Percentiles rank a stretch among this genome's conserved stretches.
These are phyloP conservation scores for Centrocercus urophasianus DNA, from an alignment of 2,113 vertebrate species.

Conservation along the genomic window DNA sequence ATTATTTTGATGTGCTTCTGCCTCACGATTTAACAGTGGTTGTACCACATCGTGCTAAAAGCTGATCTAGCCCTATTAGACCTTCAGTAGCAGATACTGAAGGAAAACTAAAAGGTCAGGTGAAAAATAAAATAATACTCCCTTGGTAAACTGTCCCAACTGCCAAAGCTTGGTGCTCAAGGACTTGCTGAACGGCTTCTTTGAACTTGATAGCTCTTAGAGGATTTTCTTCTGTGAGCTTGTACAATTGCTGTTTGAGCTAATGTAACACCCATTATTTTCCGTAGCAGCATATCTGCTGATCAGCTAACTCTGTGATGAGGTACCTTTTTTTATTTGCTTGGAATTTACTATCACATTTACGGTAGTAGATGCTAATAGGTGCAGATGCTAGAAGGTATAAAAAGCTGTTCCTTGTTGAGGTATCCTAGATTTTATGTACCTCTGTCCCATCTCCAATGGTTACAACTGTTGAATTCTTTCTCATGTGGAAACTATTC, in stretches of 20 bases:
- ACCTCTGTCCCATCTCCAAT: background rate
- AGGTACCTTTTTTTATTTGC: background rate
- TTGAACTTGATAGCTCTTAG: background rate
- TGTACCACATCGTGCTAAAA: background rate
- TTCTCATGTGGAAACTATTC: background rate
- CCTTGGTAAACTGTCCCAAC: background rate
- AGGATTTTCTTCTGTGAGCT: background rate
- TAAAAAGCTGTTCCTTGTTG: background rate
- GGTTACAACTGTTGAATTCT: background rate
- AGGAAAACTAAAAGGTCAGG: background rate
- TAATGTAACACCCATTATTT: background rate
- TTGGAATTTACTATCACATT: background rate
- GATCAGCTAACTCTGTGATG: background rate
- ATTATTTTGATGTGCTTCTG: conserved; percentile 18
- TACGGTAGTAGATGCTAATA: background rate
- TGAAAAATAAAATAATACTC: background rate
- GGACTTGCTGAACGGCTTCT: background rate
- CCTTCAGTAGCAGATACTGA: background rate
- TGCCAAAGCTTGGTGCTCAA: background rate
- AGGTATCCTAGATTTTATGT: background rate
- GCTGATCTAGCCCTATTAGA: background rate
- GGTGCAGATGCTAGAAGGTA: background rate
- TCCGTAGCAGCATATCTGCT: background rate
- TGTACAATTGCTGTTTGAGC: background rate
- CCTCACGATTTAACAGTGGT: background rate